Evolutionary conservation across 2,888 invertebrate genomes (phyloP).

Genomic region (Urechis unicinctus): DNA sequence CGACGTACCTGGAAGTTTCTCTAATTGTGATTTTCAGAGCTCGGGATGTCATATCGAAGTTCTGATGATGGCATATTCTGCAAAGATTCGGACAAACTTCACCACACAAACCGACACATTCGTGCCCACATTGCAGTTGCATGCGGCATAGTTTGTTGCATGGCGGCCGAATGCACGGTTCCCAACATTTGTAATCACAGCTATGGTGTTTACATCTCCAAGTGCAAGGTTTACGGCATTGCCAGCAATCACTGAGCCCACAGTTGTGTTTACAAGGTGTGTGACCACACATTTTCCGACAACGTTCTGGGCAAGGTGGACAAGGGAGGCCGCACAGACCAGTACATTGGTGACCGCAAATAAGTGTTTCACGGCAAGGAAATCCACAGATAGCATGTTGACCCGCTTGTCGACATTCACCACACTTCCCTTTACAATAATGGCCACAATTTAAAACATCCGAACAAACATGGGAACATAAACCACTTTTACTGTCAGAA

Average conservation of each 20-base stretch:
- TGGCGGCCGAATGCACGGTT: conserved; percentile 49
- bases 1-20: not conserved
- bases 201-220: conserved; percentile 41
- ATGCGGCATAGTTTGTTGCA: conserved; percentile 44
- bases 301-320: conserved; percentile 43
- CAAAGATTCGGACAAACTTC: conserved; percentile 64
- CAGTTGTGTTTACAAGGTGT: conserved; percentile 35
- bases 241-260: conserved; percentile 32
- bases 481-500: no score
- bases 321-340: conserved; percentile 25
- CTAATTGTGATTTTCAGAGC: no score
- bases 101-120: conserved; percentile 65
- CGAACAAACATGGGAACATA: conserved; percentile 26
- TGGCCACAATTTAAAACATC: conserved; percentile 26
- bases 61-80: conserved; percentile 53
- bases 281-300: conserved; percentile 44
- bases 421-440: conserved; percentile 29
- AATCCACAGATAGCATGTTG: no score
- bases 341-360: not conserved
- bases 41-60: conserved; percentile 35
- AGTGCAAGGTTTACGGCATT: conserved; percentile 44
- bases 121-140: conserved; percentile 56
- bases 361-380: not conserved
- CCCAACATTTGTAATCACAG: conserved; percentile 25
- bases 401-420: not conserved